phyloP scores from a whole-genome alignment of 1,140 invertebrate genomes.

The Orchestia grillus region DNA sequence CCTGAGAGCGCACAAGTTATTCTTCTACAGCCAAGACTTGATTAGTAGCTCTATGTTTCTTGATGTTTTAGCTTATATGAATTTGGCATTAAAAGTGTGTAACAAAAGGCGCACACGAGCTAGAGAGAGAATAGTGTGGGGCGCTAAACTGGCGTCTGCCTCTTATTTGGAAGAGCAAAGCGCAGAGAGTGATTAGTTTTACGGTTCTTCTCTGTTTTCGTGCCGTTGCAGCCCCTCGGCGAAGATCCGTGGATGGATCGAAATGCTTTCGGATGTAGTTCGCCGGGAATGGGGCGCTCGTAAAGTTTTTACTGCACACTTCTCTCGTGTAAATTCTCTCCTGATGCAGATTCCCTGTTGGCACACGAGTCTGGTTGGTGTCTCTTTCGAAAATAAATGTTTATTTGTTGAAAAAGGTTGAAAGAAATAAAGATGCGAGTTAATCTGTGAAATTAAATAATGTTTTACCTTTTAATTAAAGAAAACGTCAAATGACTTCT shows the following conservation, averaged over 20 bases:
- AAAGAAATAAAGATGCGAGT: background rate
- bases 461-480: background rate
- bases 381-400: background rate
- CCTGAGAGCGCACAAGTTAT: background rate
- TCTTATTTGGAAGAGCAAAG: background rate
- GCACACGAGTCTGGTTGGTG: background rate
- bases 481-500: background rate
- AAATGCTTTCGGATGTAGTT: conserved; percentile 31
- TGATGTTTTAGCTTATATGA: background rate
- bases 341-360: conserved; percentile 42
- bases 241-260: conserved; percentile 15
- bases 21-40: background rate
- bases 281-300: background rate
- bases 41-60: background rate
- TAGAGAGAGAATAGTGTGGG: background rate
- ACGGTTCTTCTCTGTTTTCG: conserved; percentile 9
- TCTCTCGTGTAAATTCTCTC: background rate
- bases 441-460: background rate
- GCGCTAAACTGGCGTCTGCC: background rate
- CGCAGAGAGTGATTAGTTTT: conserved; percentile 28
- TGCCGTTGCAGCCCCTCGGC: background rate
- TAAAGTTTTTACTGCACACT: conserved; percentile 37
- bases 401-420: background rate
- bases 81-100: background rate
- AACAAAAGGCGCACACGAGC: background rate